phyloP scores from a whole-genome alignment of 1,140 invertebrate genomes.

The Papilio xuthus region DNA sequence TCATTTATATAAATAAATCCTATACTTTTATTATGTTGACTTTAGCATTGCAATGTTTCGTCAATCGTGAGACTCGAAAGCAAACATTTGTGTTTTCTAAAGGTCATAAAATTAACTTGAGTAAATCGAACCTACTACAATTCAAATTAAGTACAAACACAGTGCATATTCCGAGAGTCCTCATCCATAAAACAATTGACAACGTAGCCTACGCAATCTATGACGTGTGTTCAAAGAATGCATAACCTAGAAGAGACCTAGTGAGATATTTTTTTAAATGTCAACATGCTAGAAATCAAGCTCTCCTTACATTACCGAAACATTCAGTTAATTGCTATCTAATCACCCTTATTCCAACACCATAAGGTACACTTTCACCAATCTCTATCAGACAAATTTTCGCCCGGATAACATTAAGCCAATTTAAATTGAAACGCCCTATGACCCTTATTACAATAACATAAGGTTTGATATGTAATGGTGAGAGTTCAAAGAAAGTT shows the following conservation, averaged over 20 bases:
- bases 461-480: slow-evolving; percentile 61
- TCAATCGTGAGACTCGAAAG: neutral
- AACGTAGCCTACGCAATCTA: neutral
- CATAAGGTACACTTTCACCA: slow-evolving; percentile 41
- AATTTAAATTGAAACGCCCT: slow-evolving; percentile 42
- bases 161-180: neutral
- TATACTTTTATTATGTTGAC: neutral
- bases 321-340: slow-evolving; percentile 29
- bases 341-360: slow-evolving; percentile 40
- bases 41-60: neutral
- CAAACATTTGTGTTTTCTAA: neutral
- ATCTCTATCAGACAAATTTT: slow-evolving; percentile 29
- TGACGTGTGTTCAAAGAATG: slow-evolving; percentile 21
- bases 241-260: slow-evolving; percentile 23
- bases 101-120: neutral
- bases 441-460: slow-evolving; percentile 44
- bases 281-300: slow-evolving; percentile 60
- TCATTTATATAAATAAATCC: neutral
- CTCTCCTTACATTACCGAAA: slow-evolving; percentile 60
- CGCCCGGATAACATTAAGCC: slow-evolving; percentile 40
- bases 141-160: no score
- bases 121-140: neutral
- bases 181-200: neutral
- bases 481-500: slow-evolving; percentile 62
- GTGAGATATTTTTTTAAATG: slow-evolving; percentile 58